Evolutionary conservation across 2,113 vertebrate genomes (phyloP).

Genomic region (Lipophrys pholis): DNA sequence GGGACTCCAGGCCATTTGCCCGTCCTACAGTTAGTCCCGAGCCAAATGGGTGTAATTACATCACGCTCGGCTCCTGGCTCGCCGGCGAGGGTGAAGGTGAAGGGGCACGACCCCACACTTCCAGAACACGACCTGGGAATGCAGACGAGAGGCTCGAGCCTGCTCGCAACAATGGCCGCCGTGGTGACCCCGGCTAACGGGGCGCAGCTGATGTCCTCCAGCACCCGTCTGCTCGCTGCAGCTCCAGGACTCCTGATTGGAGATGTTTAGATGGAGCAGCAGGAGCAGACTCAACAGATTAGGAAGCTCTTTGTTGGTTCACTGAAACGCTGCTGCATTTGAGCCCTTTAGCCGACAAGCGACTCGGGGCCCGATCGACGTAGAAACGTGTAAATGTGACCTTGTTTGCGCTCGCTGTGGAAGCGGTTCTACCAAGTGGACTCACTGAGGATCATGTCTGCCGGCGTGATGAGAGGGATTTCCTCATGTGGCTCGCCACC

Average conservation of each 20-base stretch:
- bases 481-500: too few relatives aligned
- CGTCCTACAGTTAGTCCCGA: conserved; percentile 44
- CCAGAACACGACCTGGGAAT: conserved; percentile 77
- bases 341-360: too few relatives aligned
- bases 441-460: too few relatives aligned
- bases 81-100: conserved; percentile 56
- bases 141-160: conserved; percentile 59
- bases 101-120: conserved; percentile 74
- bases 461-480: too few relatives aligned
- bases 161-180: conserved; percentile 62
- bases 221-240: conserved; percentile 67
- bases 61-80: conserved; percentile 70
- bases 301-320: too few relatives aligned
- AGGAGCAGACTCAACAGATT: conserved; percentile 9
- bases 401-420: too few relatives aligned
- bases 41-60: conserved; percentile 80
- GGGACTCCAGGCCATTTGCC: conserved; percentile 64
- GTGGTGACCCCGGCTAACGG: conserved; percentile 68
- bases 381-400: too few relatives aligned
- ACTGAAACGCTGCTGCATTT: too few relatives aligned
- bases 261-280: conserved; percentile 31
- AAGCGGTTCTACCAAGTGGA: too few relatives aligned
- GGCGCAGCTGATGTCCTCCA: conserved; percentile 71
- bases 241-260: conserved; percentile 40
- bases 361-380: too few relatives aligned